Evolutionary conservation across 2,888 invertebrate species (phyloP), one percentile per base, ranked within the genome.

Genomic region (Campoplex capitator): DNA sequence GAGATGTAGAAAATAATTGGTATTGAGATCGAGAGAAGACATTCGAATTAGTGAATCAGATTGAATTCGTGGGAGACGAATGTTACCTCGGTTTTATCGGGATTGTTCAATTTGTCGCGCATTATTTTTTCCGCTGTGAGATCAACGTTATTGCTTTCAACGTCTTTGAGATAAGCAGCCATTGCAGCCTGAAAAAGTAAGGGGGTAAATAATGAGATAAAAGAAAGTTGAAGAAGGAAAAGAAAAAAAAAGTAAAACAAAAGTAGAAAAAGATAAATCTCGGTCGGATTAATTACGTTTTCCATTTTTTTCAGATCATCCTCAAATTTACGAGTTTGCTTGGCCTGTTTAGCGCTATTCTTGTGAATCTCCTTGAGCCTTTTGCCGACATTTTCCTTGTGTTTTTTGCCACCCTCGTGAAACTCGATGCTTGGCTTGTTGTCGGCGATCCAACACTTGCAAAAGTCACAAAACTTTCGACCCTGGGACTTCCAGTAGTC

Each of bases 381-480:
- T 92, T 97, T 97, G 84, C 97, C 97, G 45, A 99, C 98, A 96
- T 97, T 98, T 93, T 98, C 97, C 93, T 99, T 97, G 94, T 99
- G 99, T 48, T 97, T 95, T 93, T 98, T 97, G 8, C 99, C 99
- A 95, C 97, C 97, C 95, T 99, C 99, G 94, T 99, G 99, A 93
- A 98, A 99, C 88, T 98, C 97, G 92, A 98, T 96, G 92, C 99
- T 99, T 79, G 98, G 98, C 96, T 98, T 98, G 94, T 99, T 99
- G 94, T 99, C 99, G 80, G 99, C 98, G 91, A 99, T 97, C 99
- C 99, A 99, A 93, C 99, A 99, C 95, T 99, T 99, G 95, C 99
- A 99, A 95, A 98, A 98, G 90, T 99, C 99, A 93, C 99, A 99
- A 94, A 97, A 99, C 94, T 99, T 99, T 88, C 98, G 96, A 0